A percentile compares a stretch with the other conserved stretches of the same genome.
These are phyloP conservation scores for Peromyscus aztecus DNA, from an alignment of 2,797 vertebrate genomes.

Conservation along the genomic window DNA sequence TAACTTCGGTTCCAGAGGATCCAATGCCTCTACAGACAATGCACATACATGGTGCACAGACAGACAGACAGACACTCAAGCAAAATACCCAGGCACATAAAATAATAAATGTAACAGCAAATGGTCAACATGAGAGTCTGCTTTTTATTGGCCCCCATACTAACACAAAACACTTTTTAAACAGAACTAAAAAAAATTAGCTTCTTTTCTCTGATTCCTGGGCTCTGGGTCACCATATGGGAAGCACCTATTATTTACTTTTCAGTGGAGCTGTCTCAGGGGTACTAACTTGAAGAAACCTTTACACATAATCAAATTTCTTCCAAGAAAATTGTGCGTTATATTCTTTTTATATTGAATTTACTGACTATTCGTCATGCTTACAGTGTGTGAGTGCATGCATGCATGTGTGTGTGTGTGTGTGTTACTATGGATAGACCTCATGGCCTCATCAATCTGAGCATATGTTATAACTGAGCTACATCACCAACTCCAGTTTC, in stretches of 20 bases:
- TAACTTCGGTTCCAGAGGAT: neutral
- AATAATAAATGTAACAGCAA: neutral
- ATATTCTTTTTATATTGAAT: slow-evolving; percentile 45
- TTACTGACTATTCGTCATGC: neutral
- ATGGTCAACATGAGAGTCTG: neutral
- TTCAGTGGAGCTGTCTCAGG: neutral
- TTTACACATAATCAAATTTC: slow-evolving; percentile 30
- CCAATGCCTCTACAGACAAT: neutral
- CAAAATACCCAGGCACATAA: neutral
- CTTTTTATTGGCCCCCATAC: neutral
- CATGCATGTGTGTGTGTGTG: neutral
- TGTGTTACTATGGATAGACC: neutral
- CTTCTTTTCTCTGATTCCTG: neutral
- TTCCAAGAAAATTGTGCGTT: slow-evolving; percentile 37
- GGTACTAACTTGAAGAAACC: slow-evolving; percentile 12
- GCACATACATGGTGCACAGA: neutral
- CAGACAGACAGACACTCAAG: neutral
- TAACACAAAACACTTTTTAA: slow-evolving; percentile 48
- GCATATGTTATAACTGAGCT: neutral
- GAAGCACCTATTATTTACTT: neutral
- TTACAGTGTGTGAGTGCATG: neutral
- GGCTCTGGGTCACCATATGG: slow-evolving; percentile 34
- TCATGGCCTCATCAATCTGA: neutral
- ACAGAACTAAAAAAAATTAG: neutral
- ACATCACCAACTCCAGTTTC: neutral